phyloP scores from a whole-genome alignment of 1,140 invertebrate species.

The Tetramorium alpestre region DNA sequence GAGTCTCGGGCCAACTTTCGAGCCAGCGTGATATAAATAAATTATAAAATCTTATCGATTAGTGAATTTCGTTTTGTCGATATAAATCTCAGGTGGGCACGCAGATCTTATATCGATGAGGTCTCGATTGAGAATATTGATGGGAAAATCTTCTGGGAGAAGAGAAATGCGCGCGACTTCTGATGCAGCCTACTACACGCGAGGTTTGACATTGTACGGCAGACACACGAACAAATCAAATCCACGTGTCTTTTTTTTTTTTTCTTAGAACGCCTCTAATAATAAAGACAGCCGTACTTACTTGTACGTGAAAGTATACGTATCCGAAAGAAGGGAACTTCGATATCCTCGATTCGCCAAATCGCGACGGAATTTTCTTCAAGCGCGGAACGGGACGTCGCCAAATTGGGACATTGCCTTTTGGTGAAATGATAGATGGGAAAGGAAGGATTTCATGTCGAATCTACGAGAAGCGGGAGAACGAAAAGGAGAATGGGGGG shows the following conservation, averaged over 20 bases:
- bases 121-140: not conserved
- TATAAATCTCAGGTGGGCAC: too few species aligned
- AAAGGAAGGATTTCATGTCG: slow-evolving; percentile 14
- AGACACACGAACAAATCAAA: slow-evolving; percentile 33
- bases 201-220: slow-evolving; percentile 12
- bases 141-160: not conserved
- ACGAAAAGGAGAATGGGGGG: not conserved
- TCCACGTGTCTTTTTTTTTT: slow-evolving; percentile 42
- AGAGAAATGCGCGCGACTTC: not conserved
- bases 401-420: slow-evolving; percentile 53
- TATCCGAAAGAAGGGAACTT: slow-evolving; percentile 69
- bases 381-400: slow-evolving; percentile 42
- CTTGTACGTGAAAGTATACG: slow-evolving; percentile 75
- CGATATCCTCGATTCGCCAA: slow-evolving; percentile 59
- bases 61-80: not conserved
- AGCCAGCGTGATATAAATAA: not conserved
- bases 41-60: not conserved
- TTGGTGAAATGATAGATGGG: not conserved
- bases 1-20: not conserved
- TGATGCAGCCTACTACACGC: not conserved
- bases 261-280: slow-evolving; percentile 36
- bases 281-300: slow-evolving; percentile 62
- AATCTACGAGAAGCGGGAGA: slow-evolving; percentile 23
- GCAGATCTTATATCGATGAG: not conserved
- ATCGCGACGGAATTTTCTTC: slow-evolving; percentile 71